Percentiles rank a stretch among this genome's conserved stretches.
These are phyloP conservation scores for Chelidonichthys spinosus DNA, from an alignment of 2,797 vertebrate genomes.

Conservation along the genomic window DNA sequence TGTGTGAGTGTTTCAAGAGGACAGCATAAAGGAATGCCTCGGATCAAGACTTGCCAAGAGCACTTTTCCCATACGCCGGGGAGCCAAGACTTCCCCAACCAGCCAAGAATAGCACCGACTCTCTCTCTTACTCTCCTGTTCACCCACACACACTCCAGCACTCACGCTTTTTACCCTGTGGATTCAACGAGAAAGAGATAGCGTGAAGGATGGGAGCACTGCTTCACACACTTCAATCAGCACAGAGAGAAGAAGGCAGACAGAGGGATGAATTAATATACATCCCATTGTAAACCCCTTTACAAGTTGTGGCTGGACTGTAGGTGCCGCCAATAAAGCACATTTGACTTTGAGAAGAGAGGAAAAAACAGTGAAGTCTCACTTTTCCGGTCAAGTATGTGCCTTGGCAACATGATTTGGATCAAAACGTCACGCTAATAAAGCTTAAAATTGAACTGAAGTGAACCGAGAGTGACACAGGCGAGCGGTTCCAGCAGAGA, in stretches of 20 bases:
- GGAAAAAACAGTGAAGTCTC: not conserved
- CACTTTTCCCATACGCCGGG: conserved; percentile 84
- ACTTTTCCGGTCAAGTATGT: not conserved
- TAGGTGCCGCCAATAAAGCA: not conserved
- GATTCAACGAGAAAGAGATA: conserved; percentile 47
- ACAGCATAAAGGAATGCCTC: conserved; percentile 77
- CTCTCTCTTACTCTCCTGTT: conserved; percentile 35
- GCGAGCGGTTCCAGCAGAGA: conserved; percentile 29
- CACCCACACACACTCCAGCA: conserved; percentile 35
- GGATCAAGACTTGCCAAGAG: conserved; percentile 80
- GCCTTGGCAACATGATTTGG: conserved; percentile 7
- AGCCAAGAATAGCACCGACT: conserved; percentile 84
- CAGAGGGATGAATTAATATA: conserved; percentile 11
- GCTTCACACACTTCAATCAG: conserved; percentile 47
- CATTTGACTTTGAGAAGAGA: conserved; percentile 10
- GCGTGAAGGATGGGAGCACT: conserved; percentile 53
- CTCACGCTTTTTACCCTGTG: conserved; percentile 57
- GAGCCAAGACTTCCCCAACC: conserved; percentile 84
- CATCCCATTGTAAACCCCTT: conserved; percentile 3
- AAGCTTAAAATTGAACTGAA: conserved; percentile 12
- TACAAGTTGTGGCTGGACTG: not conserved
- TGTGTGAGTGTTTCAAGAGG: conserved; percentile 69
- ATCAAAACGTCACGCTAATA: conserved; percentile 20
- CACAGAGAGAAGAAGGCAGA: conserved; percentile 5
- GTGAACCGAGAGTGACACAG: conserved; percentile 12